Conservation (phyloP, 2,113 vertebrate genomes). For the Corydoras maculifer region DNA sequence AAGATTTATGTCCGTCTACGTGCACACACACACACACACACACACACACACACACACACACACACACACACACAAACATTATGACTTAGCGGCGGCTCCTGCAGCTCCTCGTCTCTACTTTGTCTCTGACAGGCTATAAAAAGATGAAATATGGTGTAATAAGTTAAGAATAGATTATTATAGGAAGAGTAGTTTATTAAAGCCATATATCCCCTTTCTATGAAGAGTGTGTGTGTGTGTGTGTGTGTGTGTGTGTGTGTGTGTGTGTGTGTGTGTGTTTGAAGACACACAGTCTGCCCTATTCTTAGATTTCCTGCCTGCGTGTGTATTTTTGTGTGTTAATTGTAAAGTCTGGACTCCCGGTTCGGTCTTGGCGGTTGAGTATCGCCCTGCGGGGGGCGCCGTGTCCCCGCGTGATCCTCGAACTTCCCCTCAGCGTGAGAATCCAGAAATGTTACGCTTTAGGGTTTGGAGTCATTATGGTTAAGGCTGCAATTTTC, state of each 20-base stretch:
- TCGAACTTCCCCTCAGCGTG: too few species aligned
- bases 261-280: conserved; percentile 43
- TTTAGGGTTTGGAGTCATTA: too few species aligned
- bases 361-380: too few species aligned
- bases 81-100: too few species aligned
- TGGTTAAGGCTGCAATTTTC: too few species aligned
- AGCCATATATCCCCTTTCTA: conserved; percentile 15
- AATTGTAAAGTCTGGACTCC: too few species aligned
- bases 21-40: background rate
- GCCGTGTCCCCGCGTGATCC: too few species aligned
- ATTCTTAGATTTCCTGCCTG: too few species aligned
- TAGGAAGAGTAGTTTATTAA: conserved; percentile 18
- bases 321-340: too few species aligned
- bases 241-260: conserved; percentile 50
- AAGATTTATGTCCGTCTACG: conserved; percentile 21
- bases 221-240: background rate
- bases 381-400: too few species aligned
- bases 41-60: background rate
- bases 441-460: too few species aligned
- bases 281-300: too few species aligned
- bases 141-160: conserved; percentile 25
- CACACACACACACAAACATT: conserved; percentile 9
- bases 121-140: background rate
- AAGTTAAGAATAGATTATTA: conserved; percentile 22
- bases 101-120: background rate